Evolutionary conservation across 1,140 invertebrate species (phyloP), one percentile per base, ranked within the genome.

Genomic region (Theocolax elegans): DNA sequence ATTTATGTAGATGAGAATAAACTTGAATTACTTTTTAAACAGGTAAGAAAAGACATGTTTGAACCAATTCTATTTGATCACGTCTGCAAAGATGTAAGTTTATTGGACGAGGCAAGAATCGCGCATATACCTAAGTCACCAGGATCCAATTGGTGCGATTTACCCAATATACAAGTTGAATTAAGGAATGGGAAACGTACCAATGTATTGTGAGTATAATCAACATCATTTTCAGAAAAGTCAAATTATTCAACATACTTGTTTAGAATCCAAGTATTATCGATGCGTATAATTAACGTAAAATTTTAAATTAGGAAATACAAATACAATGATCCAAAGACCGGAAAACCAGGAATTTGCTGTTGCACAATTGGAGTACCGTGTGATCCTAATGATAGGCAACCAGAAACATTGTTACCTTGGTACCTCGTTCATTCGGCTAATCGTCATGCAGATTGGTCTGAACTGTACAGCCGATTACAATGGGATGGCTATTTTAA

Each of bases 371-470:
- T 75, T 13, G 89, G 88, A 3, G 84, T 85, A 66, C 9, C 86
- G 0, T 95, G 94, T 83, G 89, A 92, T 77, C 87, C 92, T 1
- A 80, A 85, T 70, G 92, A 94, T 81, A 89, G 89, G 56, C 94
- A 96, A 85, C 91, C 91, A 77, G 92, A 94, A 81, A 96, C 94
- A 0, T 81, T 96, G 35, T 93, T 97, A 56, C 94, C 95, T 1
- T 97, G 95, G 95, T 95, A 94, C 80, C 86, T 96, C 62, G 94
- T 94, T n/a, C 94, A 96, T 81, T 96, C 94, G 1, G 92, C 89
- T 25, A 94, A 95, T 81, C 82, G 94, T 23, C 93, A 96, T 82
- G 93, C 94, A 82, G 87, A 96, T 84, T 97, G 94, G 95, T 88
- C 92, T 0, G 90, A 89, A 1, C 83, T 90, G 23, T 91, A 90